Base-by-base conservation (phyloP, 2,888 invertebrate species). In the Smittia sp. region DNA sequence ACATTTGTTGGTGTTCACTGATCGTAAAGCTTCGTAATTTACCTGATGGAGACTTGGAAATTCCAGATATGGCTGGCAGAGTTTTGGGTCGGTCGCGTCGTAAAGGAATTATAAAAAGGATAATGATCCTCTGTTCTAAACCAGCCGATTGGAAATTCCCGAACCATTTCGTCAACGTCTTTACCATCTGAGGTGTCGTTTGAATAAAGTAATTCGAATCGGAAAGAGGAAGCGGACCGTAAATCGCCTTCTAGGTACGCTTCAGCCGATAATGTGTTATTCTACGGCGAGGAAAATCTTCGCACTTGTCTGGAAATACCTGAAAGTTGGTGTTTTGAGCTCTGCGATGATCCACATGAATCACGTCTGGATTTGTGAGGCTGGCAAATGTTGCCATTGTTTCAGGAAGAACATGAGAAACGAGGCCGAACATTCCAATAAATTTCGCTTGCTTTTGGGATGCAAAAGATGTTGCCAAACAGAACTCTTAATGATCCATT, bases 291-390 rank as follows among this genome's bases (percentile, higher is more conserved):
- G 24, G 27, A 4, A 25, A 67, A 38, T 39, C 6, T 41, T 20
- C 7, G 18, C 67, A 67, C 67, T 67, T 67, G 67, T 67, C n/a
- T 67, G 67, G 67, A 41, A 67, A 67, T 67, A 38, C 41, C 67
- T 13, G 18, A 67, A 65, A 13, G 32, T 32, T 32, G 32, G 4
- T 32, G 32, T 32, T 32, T 32, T 6, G 9, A 32, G 18, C n/a
- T n/a, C n/a, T n/a, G n/a, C n/a, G n/a, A n/a, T n/a, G n/a, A n/a
- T n/a, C n/a, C n/a, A n/a, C n/a, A n/a, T n/a, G n/a, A n/a, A n/a
- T n/a, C n/a, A n/a, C n/a, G 32, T 32, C 32, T 32, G 32, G 32
- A 32, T 32, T 32, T 32, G 3, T 9, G 32, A 32, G 32, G 9
- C 32, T 32, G 32, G 32, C 32, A 32, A 32, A 32, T 32, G 32